Evolutionary conservation across 2,113 vertebrate species (phyloP).

Genomic region (Arenaria interpres): DNA sequence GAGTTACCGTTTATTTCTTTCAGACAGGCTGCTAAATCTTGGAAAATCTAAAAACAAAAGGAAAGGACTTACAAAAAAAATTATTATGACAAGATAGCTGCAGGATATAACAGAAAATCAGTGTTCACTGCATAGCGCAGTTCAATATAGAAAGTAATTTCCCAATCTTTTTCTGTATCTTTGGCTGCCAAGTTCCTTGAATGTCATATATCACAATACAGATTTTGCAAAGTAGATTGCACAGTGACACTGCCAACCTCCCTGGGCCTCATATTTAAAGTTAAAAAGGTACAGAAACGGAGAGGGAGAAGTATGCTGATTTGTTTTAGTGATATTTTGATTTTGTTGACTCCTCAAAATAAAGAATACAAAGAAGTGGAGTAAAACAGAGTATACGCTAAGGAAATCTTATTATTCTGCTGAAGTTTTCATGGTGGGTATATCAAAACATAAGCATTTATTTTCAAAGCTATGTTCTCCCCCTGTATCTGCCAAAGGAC

Average conservation of each 20-base stretch:
- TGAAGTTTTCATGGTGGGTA: not conserved
- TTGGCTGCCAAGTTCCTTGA: not conserved
- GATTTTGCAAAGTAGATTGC: slow-evolving; percentile 23
- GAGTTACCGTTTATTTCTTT: slow-evolving; percentile 48
- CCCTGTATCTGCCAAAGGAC: not conserved
- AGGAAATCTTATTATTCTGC: not conserved
- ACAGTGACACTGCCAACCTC: not conserved
- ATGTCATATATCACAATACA: not conserved
- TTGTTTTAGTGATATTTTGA: not conserved
- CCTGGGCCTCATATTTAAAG: slow-evolving; percentile 6
- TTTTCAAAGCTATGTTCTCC: not conserved
- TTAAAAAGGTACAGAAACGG: not conserved
- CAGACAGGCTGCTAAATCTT: slow-evolving; percentile 26
- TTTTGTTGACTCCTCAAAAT: not conserved
- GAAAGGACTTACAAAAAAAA: slow-evolving; percentile 34
- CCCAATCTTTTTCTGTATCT: slow-evolving; percentile 27
- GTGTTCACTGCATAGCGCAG: not conserved
- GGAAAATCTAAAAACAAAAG: slow-evolving; percentile 55
- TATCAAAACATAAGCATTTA: not conserved
- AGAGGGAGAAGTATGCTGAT: not conserved
- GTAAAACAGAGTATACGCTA: not conserved
- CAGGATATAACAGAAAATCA: slow-evolving; percentile 51
- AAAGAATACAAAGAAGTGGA: not conserved
- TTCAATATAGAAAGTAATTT: slow-evolving; percentile 40
- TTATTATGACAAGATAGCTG: slow-evolving; percentile 38